These are phyloP conservation scores for Polyergus mexicanus DNA, from an alignment of 1,140 invertebrate genomes.

Conservation along the genomic window DNA sequence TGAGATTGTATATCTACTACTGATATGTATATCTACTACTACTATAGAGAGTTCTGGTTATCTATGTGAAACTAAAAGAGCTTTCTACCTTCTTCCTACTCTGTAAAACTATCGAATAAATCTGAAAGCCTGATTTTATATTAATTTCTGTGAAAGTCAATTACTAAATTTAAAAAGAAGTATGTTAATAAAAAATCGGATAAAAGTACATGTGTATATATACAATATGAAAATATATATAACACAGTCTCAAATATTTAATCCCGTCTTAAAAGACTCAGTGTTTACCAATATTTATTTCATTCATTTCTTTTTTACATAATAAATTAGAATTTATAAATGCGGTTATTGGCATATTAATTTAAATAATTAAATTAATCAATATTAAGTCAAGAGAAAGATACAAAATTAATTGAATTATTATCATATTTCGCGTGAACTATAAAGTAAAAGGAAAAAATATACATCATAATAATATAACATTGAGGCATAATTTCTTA, in stretches of 20 bases:
- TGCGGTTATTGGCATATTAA: not conserved
- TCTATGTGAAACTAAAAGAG: conserved; percentile 1
- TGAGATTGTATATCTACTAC: not conserved
- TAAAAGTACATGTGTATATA: not conserved
- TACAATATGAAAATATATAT: not conserved
- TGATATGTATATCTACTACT: conserved; percentile 9
- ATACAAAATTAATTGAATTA: not conserved
- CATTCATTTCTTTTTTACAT: conserved; percentile 5
- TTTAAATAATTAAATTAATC: not conserved
- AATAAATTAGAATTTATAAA: not conserved
- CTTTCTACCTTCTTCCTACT: not conserved
- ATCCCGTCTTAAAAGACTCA: not conserved
- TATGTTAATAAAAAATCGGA: not conserved
- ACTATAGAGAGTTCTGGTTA: not conserved
- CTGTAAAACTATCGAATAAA: conserved; percentile 42
- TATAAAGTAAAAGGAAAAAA: conserved; percentile 1
- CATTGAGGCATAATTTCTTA: not conserved
- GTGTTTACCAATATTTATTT: not conserved
- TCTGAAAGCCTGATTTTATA: conserved; percentile 20
- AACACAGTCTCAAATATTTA: not conserved
- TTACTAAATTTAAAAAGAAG: not conserved
- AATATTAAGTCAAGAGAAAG: not conserved
- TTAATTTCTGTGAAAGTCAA: conserved; percentile 22
- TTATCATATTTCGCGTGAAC: not conserved
- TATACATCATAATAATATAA: not conserved